Evolutionary conservation across 2,888 invertebrate genomes (phyloP).

Genomic region (Epinotia brunnichana): DNA sequence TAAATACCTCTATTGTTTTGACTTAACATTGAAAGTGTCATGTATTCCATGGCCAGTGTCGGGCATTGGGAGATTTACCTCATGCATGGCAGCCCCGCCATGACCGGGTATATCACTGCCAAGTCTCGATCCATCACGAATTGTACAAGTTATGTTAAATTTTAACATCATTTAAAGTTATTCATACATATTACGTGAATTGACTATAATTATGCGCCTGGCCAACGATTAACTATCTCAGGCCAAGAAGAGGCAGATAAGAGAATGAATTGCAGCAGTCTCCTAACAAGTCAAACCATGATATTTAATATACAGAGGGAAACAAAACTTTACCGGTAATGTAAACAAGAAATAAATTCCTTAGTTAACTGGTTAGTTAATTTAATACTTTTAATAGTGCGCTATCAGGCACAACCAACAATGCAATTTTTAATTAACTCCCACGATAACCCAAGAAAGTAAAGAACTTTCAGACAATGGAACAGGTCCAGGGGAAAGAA

Average conservation of each 20-base stretch:
- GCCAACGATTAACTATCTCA: too few species aligned
- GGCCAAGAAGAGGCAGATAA: background rate
- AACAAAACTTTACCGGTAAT: background rate
- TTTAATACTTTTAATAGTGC: slow-evolving; percentile 29
- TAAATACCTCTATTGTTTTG: too few species aligned
- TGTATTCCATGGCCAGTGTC: too few species aligned
- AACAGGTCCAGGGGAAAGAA: slow-evolving; percentile 10
- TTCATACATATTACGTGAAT: too few species aligned
- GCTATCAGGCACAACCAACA: slow-evolving; percentile 38
- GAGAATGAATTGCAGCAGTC: background rate
- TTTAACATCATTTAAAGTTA: too few species aligned
- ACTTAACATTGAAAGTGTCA: too few species aligned
- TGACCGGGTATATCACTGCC: too few species aligned
- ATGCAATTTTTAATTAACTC: slow-evolving; percentile 42
- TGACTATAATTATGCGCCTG: too few species aligned
- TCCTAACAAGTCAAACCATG: background rate
- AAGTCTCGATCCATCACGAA: too few species aligned
- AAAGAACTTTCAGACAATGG: slow-evolving; percentile 19
- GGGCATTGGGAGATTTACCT: too few species aligned
- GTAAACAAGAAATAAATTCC: background rate
- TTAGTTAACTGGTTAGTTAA: background rate
- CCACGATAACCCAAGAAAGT: slow-evolving; percentile 38
- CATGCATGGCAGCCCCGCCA: too few species aligned
- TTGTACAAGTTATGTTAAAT: too few species aligned
- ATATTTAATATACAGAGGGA: background rate